Base-by-base conservation (phyloP, 2,888 invertebrate genomes). In the Ophion costatus region DNA sequence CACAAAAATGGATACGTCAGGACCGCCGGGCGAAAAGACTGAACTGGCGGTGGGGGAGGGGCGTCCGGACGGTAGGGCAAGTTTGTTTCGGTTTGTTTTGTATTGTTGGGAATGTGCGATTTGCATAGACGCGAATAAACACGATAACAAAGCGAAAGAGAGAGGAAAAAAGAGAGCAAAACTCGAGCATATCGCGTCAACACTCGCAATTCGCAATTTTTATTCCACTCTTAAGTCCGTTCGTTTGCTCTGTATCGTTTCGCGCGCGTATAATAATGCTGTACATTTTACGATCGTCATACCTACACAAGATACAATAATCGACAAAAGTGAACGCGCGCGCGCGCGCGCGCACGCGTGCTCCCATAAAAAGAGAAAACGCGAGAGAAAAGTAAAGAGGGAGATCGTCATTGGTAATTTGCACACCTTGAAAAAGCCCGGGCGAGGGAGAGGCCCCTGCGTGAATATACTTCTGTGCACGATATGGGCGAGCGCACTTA, bases 391-490 rank as follows among this genome's bases (percentile, higher is more conserved):
- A 56, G 22, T 42, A 10, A 73, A 38, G 45, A 73, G 73, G n/a
- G 38, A 38, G 74, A 74, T 66, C 61, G 22, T 69, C 74, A 83
- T 83, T 80, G 83, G 75, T 83, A 70, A 83, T 83, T 83, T 76
- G 51, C 75, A 70, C 83, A 80, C 63, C 73, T 76, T 59, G 22
- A 29, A 59, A 51, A 61, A 61, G 20, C 17, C 51, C 67, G 64
- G n/a, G 70, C 57, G 71, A 29, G 71, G 71, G 71, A 71, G 71
- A 56, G 56, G 51, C 33, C 51, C 22, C 56, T 51, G 51, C 29
- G 71, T 56, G 33, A 38, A 59, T 29, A 59, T 73, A 73, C 59
- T 73, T 73, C 51, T 73, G 59, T 38, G 57, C 59, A 29, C 59
- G 59, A 73, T 73, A 73, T 63, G 20, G 57, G n/a, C 20, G 22